These are phyloP conservation scores for Schizaphis graminum DNA, from an alignment of 2,888 invertebrate genomes.

Conservation along the genomic window DNA sequence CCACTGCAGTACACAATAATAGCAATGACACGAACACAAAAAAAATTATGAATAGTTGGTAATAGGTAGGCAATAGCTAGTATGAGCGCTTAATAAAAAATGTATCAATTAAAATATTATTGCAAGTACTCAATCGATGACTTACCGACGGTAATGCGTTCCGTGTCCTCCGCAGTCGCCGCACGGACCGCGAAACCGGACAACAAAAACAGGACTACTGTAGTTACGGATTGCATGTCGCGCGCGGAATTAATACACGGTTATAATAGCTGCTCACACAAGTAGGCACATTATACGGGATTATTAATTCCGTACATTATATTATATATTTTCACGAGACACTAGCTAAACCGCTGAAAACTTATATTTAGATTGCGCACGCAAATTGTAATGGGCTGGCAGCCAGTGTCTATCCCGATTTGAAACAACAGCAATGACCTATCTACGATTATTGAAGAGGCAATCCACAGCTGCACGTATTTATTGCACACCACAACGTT, in stretches of 20 bases:
- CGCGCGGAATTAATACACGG: not conserved
- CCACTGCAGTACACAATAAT: slow-evolving; percentile 73
- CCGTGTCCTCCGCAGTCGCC: not conserved
- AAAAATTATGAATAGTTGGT: not conserved
- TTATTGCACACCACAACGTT: not conserved
- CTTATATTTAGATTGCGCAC: slow-evolving; percentile 46
- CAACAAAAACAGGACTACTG: not conserved
- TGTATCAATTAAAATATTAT: not conserved
- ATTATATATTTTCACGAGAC: slow-evolving; percentile 9
- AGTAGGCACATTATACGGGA: not conserved
- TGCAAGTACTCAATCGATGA: not conserved
- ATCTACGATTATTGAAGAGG: slow-evolving; percentile 5
- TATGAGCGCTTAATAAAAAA: not conserved
- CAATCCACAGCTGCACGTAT: not conserved
- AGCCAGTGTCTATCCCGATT: slow-evolving; percentile 3
- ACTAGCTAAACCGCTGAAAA: slow-evolving; percentile 9
- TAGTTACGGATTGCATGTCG: not conserved
- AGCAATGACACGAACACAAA: not conserved
- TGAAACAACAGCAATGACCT: slow-evolving; percentile 27
- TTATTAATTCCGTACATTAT: slow-evolving; percentile 44
- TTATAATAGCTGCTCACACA: not conserved
- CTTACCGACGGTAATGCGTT: slow-evolving; percentile 53
- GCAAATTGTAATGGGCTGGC: slow-evolving; percentile 17
- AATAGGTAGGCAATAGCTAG: not conserved
- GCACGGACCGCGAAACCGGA: not conserved